Evolutionary conservation across 2,888 invertebrate genomes (phyloP).

Genomic region (Acanthosoma haemorrhoidale): DNA sequence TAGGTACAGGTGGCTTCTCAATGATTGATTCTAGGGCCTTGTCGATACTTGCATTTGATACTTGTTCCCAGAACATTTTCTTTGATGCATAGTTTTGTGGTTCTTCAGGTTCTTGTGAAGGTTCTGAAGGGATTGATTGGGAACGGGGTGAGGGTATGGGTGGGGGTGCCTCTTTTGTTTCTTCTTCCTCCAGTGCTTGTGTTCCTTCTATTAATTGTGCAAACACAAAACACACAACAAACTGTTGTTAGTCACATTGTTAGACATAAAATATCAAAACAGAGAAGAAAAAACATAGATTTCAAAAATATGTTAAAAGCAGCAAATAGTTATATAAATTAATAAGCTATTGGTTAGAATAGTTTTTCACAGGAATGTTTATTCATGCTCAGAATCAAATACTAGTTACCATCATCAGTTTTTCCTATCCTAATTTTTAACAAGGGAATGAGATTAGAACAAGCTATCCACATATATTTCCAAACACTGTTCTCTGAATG

Average conservation of each 20-base stretch:
- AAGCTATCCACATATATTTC: background rate
- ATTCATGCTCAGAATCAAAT: slow-evolving; percentile 1
- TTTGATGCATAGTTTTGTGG: slow-evolving; percentile 49
- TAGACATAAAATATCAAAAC: slow-evolving; percentile 17
- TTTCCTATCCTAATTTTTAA: background rate
- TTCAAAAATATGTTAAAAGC: background rate
- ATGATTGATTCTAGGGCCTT: slow-evolving; percentile 44
- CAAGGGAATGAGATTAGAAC: background rate
- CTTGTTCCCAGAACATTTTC: slow-evolving; percentile 52
- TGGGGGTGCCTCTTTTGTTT: slow-evolving; percentile 35
- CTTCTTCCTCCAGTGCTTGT: slow-evolving; percentile 37
- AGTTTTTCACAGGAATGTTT: background rate
- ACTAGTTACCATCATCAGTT: background rate
- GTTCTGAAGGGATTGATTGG: slow-evolving; percentile 22
- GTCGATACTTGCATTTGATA: slow-evolving; percentile 44
- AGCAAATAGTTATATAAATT: background rate
- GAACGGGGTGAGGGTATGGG: slow-evolving; percentile 40
- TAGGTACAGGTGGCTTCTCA: slow-evolving; percentile 47
- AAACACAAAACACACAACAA: slow-evolving; percentile 26
- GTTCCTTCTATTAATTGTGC: slow-evolving; percentile 39
- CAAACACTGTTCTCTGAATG: background rate
- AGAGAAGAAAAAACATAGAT: background rate
- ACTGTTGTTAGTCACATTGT: slow-evolving; percentile 30
- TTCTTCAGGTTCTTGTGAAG: slow-evolving; percentile 40
- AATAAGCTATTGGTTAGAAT: background rate